A percentile compares a stretch with the other conserved stretches of the same genome.
phyloP scores from a whole-genome alignment of 2,797 vertebrate genomes.

The Sebastes oblongus region DNA sequence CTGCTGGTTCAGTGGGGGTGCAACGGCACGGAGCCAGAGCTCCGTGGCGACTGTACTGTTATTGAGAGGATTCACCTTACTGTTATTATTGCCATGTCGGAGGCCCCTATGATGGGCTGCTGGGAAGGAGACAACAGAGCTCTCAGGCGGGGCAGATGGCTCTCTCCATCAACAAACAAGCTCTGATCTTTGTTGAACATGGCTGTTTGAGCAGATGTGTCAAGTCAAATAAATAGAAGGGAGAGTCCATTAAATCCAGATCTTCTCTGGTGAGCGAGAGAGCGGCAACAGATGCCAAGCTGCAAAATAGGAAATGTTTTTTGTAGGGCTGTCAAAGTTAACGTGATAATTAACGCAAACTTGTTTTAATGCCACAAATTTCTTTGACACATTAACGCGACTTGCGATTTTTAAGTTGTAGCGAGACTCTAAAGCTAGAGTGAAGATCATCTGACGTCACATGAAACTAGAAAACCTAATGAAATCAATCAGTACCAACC shows the following conservation, averaged over 20 bases:
- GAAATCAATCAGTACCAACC: no score
- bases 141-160: constrained; percentile 35
- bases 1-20: constrained; percentile 47
- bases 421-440: no score
- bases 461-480: no score
- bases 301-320: constrained; percentile 11
- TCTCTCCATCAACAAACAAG: constrained; percentile 63
- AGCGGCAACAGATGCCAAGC: constrained; percentile 17
- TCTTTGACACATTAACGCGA: no score
- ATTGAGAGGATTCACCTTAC: constrained; percentile 60
- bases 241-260: constrained; percentile 64
- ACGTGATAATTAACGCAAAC: no score
- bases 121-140: constrained; percentile 39
- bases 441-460: no score
- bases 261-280: constrained; percentile 9
- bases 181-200: constrained; percentile 49
- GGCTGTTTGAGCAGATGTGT: constrained; percentile 71
- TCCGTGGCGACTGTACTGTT: constrained; percentile 38
- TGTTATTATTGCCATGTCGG: constrained; percentile 57
- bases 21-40: constrained; percentile 39
- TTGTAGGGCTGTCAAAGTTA: not conserved
- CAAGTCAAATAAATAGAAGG: constrained; percentile 69
- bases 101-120: constrained; percentile 39
- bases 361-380: no score
- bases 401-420: no score